These are phyloP conservation scores for Eonycteris spelaea DNA, from an alignment of 2,113 vertebrate species.

Conservation along the genomic window DNA sequence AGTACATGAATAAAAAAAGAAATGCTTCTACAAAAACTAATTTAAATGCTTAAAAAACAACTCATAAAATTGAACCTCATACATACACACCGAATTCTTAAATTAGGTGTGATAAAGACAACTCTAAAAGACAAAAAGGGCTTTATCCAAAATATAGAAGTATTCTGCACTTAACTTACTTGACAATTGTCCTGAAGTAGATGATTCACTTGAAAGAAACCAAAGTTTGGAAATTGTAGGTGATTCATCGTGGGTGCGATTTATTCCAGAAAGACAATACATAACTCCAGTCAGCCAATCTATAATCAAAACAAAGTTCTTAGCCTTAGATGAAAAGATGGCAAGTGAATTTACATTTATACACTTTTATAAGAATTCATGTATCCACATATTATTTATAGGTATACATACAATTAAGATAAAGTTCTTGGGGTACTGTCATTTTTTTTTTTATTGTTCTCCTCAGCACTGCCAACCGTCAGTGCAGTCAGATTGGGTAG, in stretches of 20 bases:
- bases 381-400: not conserved
- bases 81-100: not conserved
- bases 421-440: not conserved
- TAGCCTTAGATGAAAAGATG: not conserved
- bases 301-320: not conserved
- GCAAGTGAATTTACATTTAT: not conserved
- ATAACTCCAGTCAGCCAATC: not conserved
- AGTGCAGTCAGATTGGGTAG: not conserved
- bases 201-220: slow-evolving; percentile 17
- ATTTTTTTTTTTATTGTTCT: not conserved
- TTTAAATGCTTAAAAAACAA: not conserved
- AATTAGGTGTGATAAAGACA: slow-evolving; percentile 1
- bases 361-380: not conserved
- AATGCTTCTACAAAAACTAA: not conserved
- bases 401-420: not conserved
- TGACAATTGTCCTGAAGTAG: not conserved
- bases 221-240: not conserved
- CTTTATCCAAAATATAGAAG: not conserved
- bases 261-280: not conserved
- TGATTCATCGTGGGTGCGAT: not conserved
- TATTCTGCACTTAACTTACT: not conserved
- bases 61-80: not conserved
- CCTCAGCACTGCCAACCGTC: not conserved
- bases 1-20: not conserved
- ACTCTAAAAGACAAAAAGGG: not conserved